Evolutionary conservation across 2,113 vertebrate genomes (phyloP), one percentile per base, ranked within the genome.

Genomic region (Amphilophus citrinellus): DNA sequence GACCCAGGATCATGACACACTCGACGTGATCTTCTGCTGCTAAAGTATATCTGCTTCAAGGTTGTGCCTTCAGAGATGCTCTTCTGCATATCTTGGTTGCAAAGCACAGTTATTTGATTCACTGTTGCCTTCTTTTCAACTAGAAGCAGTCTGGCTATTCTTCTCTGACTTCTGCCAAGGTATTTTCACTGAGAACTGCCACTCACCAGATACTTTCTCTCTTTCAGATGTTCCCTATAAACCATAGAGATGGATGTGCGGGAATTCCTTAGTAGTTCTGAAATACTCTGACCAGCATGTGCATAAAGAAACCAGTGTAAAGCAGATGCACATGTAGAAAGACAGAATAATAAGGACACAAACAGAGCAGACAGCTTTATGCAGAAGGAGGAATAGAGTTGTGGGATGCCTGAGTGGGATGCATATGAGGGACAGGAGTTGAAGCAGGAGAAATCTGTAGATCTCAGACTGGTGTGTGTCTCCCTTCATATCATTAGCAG

Each of bases 401-500:
- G 30, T 81, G 73, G 61, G 60, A 44, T 30, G 65, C 13, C 11
- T 27, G 57, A 65, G 27, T 59, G 56, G 56, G 13, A 8, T 3
- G 30, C 30, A 30, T 30, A 30, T 30, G 30, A 30, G 30, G 30
- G 30, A 30, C 30, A 30, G 30, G 30, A 30, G 30, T 30, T 30
- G 30, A 30, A 80, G 35, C 84, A 44, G 58, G 77, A 65, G 30
- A 84, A 22, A 61, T 50, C 71, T 77, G 60, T 37, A 61, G 82
- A 83, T 87, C 32, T 63, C 53, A 82, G 61, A 71, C 62, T 24
- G 62, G 56, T 35, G 7, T 57, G 61, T 83, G 47, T 78, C 61
- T 27, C 5, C 27, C 15, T 27, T 15, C 32, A 57, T 6, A 10
- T 83, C 82, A 91, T 92, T 93, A 89, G 76, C 86, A 92, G 84